Conservation (phyloP, 2,797 vertebrate species). For the Carapus acus region DNA sequence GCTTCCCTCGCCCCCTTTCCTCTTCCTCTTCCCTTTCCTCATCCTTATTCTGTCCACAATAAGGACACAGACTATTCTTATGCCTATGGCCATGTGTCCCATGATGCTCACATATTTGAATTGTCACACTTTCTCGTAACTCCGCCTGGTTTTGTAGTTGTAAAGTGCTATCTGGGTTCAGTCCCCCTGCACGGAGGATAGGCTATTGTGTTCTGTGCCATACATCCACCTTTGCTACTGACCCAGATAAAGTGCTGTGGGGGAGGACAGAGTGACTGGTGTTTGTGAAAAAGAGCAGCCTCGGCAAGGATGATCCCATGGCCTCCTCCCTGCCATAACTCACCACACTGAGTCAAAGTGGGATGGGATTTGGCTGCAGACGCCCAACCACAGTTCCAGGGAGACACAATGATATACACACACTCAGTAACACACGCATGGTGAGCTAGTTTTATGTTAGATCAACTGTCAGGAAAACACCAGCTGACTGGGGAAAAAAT, state of each 20-base stretch:
- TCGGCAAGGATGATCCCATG: slow-evolving; percentile 42
- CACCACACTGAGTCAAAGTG: slow-evolving; percentile 37
- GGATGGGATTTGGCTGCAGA: slow-evolving; percentile 19
- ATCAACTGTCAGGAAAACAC: slow-evolving; percentile 1
- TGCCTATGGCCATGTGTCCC: slow-evolving; percentile 2
- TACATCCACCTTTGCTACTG: slow-evolving; percentile 45
- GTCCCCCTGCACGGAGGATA: background rate
- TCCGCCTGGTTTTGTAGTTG: too few relatives aligned
- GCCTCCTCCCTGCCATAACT: slow-evolving; percentile 54
- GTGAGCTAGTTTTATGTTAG: background rate
- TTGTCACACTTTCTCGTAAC: too few relatives aligned
- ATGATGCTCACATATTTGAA: too few relatives aligned
- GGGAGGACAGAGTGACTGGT: slow-evolving; percentile 46
- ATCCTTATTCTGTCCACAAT: slow-evolving; percentile 47
- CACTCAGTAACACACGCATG: slow-evolving; percentile 25
- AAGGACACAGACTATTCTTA: slow-evolving; percentile 32
- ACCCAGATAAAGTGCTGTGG: slow-evolving; percentile 57
- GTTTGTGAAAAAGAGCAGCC: slow-evolving; percentile 28
- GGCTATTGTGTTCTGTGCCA: slow-evolving; percentile 23
- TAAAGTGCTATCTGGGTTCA: slow-evolving; percentile 3
- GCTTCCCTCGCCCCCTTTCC: slow-evolving; percentile 40
- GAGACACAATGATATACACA: slow-evolving; percentile 18
- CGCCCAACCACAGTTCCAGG: slow-evolving; percentile 14
- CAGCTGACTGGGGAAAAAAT: slow-evolving; percentile 22
- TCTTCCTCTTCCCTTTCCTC: slow-evolving; percentile 42